phyloP scores from a whole-genome alignment of 1,140 invertebrate genomes.

The Drosophila ironensis region DNA sequence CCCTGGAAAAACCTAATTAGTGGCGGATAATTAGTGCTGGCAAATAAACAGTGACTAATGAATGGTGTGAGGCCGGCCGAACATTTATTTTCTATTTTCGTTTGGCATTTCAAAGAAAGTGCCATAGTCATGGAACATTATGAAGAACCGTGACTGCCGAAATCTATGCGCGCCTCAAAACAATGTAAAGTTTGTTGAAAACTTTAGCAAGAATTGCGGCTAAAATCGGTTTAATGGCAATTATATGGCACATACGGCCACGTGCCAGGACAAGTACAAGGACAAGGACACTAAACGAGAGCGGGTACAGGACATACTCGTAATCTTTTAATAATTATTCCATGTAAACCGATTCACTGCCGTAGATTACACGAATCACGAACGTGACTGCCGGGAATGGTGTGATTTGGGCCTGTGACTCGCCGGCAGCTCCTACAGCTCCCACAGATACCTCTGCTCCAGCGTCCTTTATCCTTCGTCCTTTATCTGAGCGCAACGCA shows the following conservation, averaged over 20 bases:
- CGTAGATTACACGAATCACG: slow-evolving; percentile 31
- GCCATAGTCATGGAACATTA: no score
- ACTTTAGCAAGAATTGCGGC: no score
- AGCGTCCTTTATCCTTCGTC: neutral
- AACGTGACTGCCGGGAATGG: slow-evolving; percentile 19
- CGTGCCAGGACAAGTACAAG: neutral
- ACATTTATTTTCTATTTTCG: slow-evolving; percentile 34
- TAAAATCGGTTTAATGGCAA: slow-evolving; percentile 21
- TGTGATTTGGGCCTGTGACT: slow-evolving; percentile 21
- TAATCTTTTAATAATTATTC: slow-evolving; percentile 42
- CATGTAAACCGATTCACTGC: slow-evolving; percentile 36
- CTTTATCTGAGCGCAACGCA: neutral
- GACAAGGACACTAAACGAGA: neutral
- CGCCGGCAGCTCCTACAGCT: neutral
- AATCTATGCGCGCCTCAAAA: no score
- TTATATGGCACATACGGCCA: slow-evolving; percentile 1
- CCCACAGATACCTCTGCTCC: neutral
- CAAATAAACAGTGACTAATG: slow-evolving; percentile 9
- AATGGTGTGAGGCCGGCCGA: no score
- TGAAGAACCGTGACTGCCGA: no score
- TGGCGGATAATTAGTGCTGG: slow-evolving; percentile 31
- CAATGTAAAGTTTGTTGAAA: no score
- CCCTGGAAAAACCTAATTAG: slow-evolving; percentile 41
- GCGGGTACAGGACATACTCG: slow-evolving; percentile 2
- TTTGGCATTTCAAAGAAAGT: slow-evolving; percentile 9